Conservation (phyloP, 2,797 vertebrate species). For the Spea hammondii region DNA sequence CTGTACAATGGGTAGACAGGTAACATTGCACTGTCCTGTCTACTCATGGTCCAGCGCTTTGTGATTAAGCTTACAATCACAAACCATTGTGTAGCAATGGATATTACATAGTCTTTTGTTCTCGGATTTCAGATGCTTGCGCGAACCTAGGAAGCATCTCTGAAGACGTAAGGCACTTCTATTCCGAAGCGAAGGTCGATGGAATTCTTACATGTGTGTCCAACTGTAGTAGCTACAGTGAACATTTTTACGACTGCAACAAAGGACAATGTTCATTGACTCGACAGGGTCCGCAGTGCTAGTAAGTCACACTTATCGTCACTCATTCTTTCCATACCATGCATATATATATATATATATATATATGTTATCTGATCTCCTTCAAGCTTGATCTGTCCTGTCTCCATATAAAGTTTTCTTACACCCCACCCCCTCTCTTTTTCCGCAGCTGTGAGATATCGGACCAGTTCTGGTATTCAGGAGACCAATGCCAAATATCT, state of each 20-base stretch:
- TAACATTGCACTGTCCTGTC: too few species aligned
- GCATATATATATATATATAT: too few species aligned
- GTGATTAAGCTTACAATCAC: too few species aligned
- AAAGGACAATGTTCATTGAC: slow-evolving; percentile 34
- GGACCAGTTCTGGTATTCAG: slow-evolving; percentile 46
- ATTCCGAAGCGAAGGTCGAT: neutral
- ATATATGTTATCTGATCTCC: neutral
- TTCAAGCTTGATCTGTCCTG: too few species aligned
- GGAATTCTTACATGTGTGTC: neutral
- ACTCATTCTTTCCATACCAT: too few species aligned
- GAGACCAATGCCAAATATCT: slow-evolving; percentile 28
- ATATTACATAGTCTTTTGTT: neutral
- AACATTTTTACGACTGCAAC: neutral
- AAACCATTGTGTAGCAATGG: neutral
- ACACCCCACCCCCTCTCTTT: neutral
- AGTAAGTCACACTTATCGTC: neutral
- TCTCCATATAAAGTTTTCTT: neutral
- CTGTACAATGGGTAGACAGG: too few species aligned
- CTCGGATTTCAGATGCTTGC: slow-evolving; percentile 6
- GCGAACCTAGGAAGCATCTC: neutral
- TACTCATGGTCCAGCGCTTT: too few species aligned
- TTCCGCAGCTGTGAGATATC: slow-evolving; percentile 34
- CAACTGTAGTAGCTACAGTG: neutral
- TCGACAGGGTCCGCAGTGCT: slow-evolving; percentile 15
- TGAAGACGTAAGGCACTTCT: neutral